A percentile compares a stretch with the other conserved stretches of the same genome.
Conservation (phyloP, 2,113 vertebrate genomes). For the Vombatus ursinus region DNA sequence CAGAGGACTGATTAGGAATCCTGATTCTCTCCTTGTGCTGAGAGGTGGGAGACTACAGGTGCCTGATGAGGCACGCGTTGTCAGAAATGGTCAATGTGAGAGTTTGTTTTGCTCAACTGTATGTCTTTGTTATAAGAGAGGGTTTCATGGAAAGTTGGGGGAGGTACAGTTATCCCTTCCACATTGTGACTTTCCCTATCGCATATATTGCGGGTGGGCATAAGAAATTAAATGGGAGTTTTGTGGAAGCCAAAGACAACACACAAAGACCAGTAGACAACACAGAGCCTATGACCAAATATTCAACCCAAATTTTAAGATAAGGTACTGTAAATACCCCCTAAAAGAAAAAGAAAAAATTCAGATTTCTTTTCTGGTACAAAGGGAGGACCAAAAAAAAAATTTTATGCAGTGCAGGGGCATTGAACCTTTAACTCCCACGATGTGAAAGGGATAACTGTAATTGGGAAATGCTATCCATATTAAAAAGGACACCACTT, state of each 20-base stretch:
- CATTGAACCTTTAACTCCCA: neutral
- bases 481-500: neutral
- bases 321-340: neutral
- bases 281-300: neutral
- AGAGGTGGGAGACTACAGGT: neutral
- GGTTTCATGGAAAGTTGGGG: neutral
- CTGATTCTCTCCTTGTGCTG: neutral
- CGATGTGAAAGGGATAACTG: neutral
- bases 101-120: neutral
- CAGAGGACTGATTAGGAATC: neutral
- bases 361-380: neutral
- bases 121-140: neutral
- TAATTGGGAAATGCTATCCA: neutral
- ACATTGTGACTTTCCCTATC: neutral
- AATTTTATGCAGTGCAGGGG: neutral
- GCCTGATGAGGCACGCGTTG: neutral
- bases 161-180: neutral
- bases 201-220: neutral
- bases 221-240: neutral
- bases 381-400: neutral
- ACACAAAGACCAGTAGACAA: neutral
- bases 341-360: neutral
- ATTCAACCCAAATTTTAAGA: neutral
- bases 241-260: neutral
- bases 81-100: neutral